A percentile compares a stretch with the other conserved stretches of the same genome.
These are phyloP conservation scores for Chunga burmeisteri DNA, from an alignment of 2,113 vertebrate species.

Conservation along the genomic window DNA sequence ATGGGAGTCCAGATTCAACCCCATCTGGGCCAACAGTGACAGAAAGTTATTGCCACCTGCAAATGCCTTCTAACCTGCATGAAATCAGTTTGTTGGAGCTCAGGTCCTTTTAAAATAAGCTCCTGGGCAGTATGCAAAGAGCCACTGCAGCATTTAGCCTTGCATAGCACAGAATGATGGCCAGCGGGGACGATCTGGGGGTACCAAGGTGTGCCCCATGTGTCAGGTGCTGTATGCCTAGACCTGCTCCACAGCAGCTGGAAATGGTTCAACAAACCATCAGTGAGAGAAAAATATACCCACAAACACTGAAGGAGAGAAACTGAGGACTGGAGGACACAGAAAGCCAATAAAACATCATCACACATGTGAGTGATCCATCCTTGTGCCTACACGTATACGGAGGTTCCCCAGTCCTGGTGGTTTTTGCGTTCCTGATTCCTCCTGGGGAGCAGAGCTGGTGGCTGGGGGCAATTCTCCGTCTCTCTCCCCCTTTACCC, in stretches of 20 bases:
- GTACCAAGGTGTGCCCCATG: neutral
- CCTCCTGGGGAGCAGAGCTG: neutral
- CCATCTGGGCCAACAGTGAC: neutral
- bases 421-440: neutral
- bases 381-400: neutral
- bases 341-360: neutral
- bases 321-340: neutral
- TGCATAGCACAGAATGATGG: neutral
- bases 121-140: neutral
- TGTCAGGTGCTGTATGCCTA: neutral
- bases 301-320: neutral
- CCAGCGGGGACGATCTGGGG: neutral
- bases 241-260: neutral
- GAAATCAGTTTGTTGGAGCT: neutral
- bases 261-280: neutral
- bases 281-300: neutral
- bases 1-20: neutral
- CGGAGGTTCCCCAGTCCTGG: accelerated
- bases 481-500: too few species aligned
- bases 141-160: neutral
- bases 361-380: neutral
- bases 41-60: neutral
- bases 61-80: neutral
- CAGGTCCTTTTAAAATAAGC: neutral
- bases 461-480: neutral